A percentile compares a stretch with the other conserved stretches of the same genome.
Evolutionary conservation across 1,140 invertebrate genomes (phyloP).

Genomic region (Trinorchestia longiramus): DNA sequence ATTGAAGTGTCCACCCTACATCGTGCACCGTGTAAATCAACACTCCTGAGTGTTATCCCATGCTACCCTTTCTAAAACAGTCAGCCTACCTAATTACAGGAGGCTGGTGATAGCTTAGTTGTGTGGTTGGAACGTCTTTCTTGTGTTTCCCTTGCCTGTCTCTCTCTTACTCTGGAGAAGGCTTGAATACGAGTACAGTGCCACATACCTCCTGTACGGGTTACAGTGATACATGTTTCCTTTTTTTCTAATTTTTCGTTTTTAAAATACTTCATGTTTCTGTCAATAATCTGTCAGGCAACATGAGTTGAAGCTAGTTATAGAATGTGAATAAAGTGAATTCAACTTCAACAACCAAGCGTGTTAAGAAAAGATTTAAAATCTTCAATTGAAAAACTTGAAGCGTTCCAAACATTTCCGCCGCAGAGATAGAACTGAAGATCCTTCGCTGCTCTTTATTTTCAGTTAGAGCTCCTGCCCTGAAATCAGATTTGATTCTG

Average conservation of each 20-base stretch:
- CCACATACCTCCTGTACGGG: not conserved
- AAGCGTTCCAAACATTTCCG: not conserved
- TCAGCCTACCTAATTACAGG: not conserved
- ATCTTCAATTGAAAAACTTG: not conserved
- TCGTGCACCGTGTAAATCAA: not conserved
- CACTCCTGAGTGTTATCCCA: not conserved
- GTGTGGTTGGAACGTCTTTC: not conserved
- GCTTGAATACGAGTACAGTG: not conserved
- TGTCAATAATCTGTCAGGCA: too few relatives aligned
- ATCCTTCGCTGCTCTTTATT: not conserved
- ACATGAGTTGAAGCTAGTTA: too few relatives aligned
- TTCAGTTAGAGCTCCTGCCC: not conserved
- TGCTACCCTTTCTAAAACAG: not conserved
- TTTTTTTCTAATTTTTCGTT: not conserved
- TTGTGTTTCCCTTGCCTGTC: not conserved
- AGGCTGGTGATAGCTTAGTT: not conserved
- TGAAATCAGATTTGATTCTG: not conserved
- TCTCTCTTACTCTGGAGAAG: not conserved
- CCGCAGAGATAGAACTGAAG: not conserved
- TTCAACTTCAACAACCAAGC: not conserved
- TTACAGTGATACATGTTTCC: not conserved
- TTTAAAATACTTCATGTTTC: too few relatives aligned
- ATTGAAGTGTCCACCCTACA: too few relatives aligned
- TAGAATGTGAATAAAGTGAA: too few relatives aligned
- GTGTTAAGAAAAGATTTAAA: not conserved